Percentiles rank a stretch among this genome's conserved stretches.
These are phyloP conservation scores for Pyrochroa serraticornis DNA, from an alignment of 2,888 invertebrate genomes.

Conservation along the genomic window DNA sequence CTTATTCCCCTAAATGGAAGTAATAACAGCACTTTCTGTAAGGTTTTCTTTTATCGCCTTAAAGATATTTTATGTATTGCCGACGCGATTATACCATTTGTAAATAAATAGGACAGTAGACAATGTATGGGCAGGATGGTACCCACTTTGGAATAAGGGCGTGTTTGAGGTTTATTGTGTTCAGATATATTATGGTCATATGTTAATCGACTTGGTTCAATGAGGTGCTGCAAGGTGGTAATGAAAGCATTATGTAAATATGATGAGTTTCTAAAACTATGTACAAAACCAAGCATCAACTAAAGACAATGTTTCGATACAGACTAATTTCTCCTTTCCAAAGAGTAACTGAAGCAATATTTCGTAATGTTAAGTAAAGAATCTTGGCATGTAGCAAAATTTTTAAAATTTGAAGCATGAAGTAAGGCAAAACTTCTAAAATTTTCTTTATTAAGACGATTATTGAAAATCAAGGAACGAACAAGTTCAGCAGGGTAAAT, in stretches of 20 bases:
- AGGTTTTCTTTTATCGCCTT: background rate
- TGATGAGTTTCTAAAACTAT: background rate
- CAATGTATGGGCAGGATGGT: background rate
- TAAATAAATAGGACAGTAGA: conserved; percentile 21
- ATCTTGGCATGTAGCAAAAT: too few species aligned
- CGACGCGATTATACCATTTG: conserved; percentile 13
- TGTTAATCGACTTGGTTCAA: conserved; percentile 26
- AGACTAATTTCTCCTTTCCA: background rate
- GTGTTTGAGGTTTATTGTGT: conserved; percentile 26
- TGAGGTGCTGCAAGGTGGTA: conserved; percentile 30
- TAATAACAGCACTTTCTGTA: conserved; percentile 6
- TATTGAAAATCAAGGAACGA: too few species aligned
- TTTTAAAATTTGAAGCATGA: too few species aligned
- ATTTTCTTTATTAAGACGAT: too few species aligned
- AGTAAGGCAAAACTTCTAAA: too few species aligned
- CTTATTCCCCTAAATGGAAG: too few species aligned
- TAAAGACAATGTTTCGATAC: background rate
- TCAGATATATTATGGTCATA: conserved; percentile 23
- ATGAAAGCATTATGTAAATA: conserved; percentile 30
- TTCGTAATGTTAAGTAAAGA: too few species aligned
- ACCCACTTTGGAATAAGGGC: conserved; percentile 17
- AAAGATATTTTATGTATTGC: conserved; percentile 7
- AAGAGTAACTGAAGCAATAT: too few species aligned
- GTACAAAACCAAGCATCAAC: background rate
- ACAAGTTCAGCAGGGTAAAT: too few species aligned